Conservation (phyloP, 1,140 invertebrate species). For the Lordiphosa clarofinis region DNA sequence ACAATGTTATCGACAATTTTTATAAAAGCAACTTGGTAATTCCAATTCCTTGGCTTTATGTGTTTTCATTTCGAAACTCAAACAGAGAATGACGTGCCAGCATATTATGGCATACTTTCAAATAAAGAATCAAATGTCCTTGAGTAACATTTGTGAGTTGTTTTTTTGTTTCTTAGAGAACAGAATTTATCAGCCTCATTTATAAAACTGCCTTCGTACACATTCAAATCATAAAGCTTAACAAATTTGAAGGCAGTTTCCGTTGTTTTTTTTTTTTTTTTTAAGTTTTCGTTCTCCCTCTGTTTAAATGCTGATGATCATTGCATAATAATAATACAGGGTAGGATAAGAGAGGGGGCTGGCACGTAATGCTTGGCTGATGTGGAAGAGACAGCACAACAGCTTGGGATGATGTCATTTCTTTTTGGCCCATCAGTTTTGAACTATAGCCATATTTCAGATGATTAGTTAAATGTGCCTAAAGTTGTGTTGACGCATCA, state of each 20-base stretch:
- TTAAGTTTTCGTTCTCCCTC: constrained; percentile 10
- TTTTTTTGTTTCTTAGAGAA: too few relatives aligned
- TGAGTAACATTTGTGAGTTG: too few relatives aligned
- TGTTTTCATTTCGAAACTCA: too few relatives aligned
- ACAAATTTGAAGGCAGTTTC: constrained; percentile 36
- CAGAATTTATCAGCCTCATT: too few relatives aligned
- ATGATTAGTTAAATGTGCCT: constrained; percentile 51
- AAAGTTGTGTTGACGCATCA: constrained; percentile 39
- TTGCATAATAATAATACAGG: constrained; percentile 64
- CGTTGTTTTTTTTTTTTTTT: constrained; percentile 23
- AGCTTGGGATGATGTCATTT: constrained; percentile 45
- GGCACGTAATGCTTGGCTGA: constrained; percentile 33
- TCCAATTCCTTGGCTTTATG: too few relatives aligned
- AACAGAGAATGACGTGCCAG: too few relatives aligned
- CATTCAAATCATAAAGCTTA: constrained; percentile 30
- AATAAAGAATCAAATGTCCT: too few relatives aligned
- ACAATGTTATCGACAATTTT: too few relatives aligned
- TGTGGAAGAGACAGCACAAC: constrained; percentile 14
- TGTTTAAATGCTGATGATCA: constrained; percentile 39
- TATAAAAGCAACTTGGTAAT: too few relatives aligned
- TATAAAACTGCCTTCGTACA: too few relatives aligned
- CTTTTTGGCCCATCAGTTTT: constrained; percentile 24
- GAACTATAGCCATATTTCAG: constrained; percentile 59
- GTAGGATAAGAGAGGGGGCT: constrained; percentile 31
- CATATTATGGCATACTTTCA: too few relatives aligned